Percentiles rank a stretch among this genome's conserved stretches.
phyloP scores from a whole-genome alignment of 1,140 invertebrate species.

The Aphidius gifuensis region DNA sequence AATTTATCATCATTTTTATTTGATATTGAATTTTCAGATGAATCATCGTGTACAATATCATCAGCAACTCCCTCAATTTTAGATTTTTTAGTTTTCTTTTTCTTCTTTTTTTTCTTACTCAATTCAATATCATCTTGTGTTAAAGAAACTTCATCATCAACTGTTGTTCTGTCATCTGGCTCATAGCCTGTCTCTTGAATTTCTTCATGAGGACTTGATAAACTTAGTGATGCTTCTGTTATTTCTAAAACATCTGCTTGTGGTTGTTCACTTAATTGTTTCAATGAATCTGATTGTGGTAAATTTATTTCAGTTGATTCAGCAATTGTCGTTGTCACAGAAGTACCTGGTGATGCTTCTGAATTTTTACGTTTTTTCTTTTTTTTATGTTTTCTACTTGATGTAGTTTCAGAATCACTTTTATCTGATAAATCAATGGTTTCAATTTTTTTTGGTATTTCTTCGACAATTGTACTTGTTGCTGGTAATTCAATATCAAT shows the following conservation, averaged over 20 bases:
- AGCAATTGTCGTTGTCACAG: conserved; percentile 57
- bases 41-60: conserved; percentile 16
- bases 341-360: conserved; percentile 37
- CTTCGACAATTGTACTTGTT: conserved; percentile 10
- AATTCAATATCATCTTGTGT: conserved; percentile 34
- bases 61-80: conserved; percentile 38
- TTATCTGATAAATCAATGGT: conserved; percentile 42
- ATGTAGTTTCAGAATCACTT: conserved; percentile 47
- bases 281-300: conserved; percentile 47
- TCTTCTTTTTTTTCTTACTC: conserved; percentile 57
- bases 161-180: conserved; percentile 59
- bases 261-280: conserved; percentile 52
- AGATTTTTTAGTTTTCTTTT: conserved; percentile 57
- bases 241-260: conserved; percentile 55
- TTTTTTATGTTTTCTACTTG: conserved; percentile 50
- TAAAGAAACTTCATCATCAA: conserved; percentile 55
- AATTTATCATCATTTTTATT: conserved; percentile 30
- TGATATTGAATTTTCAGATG: conserved; percentile 16
- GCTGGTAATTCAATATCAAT: conserved; percentile 16
- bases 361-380: conserved; percentile 55
- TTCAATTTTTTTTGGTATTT: conserved; percentile 25
- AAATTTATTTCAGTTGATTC: conserved; percentile 62
- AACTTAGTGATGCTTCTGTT: conserved; percentile 49
- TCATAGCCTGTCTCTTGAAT: conserved; percentile 57
- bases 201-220: conserved; percentile 49